Evolutionary conservation across 2,113 vertebrate genomes (phyloP).

Genomic region (Mastomys coucha): DNA sequence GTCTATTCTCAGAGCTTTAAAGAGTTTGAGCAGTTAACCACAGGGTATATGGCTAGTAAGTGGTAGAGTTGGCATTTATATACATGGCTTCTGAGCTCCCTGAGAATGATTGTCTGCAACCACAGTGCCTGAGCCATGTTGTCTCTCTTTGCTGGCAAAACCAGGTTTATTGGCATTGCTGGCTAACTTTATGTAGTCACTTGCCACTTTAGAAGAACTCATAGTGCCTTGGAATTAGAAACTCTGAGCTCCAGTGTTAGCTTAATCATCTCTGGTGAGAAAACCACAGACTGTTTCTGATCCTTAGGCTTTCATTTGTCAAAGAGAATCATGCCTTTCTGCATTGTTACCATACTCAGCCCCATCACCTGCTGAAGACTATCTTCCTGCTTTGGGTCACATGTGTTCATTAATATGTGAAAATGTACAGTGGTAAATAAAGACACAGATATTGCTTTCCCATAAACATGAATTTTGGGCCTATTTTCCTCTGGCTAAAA

Average conservation of each 20-base stretch:
- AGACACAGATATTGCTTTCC: background rate
- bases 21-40: background rate
- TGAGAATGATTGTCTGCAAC: background rate
- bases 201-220: background rate
- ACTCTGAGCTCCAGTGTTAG: background rate
- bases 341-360: background rate
- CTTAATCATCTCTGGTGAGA: background rate
- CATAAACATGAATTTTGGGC: background rate
- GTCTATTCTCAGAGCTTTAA: background rate
- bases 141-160: background rate
- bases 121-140: background rate
- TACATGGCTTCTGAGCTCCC: background rate
- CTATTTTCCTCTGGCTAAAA: background rate
- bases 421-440: background rate
- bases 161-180: background rate
- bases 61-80: background rate
- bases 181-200: background rate
- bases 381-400: background rate
- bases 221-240: background rate
- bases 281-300: background rate
- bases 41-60: background rate
- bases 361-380: background rate
- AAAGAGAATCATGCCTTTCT: background rate
- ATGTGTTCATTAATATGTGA: background rate
- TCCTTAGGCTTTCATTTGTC: slow-evolving; percentile 25